Evolutionary conservation across 2,113 vertebrate species (phyloP).

Genomic region (Lasiurus cinereus): DNA sequence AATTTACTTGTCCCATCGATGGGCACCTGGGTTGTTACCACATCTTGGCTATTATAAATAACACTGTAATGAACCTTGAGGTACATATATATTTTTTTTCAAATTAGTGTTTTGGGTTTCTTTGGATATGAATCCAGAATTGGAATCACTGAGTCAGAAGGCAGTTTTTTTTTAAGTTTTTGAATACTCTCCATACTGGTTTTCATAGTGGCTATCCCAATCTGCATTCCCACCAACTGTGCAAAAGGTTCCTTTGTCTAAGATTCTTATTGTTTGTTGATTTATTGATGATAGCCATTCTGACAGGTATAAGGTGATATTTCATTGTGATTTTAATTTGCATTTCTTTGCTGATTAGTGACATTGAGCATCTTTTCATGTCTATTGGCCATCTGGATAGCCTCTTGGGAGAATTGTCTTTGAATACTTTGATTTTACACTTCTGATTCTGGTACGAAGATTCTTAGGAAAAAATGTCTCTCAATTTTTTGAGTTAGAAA

Average conservation of each 20-base stretch:
- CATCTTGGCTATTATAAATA: background rate
- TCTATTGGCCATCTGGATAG: background rate
- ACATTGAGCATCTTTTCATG: background rate
- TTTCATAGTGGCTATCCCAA: background rate
- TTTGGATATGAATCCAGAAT: background rate
- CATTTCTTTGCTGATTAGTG: background rate
- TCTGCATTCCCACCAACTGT: background rate
- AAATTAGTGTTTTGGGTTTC: background rate
- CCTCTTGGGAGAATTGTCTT: background rate
- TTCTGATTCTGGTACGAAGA: background rate
- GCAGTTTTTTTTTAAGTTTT: background rate
- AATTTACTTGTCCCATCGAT: background rate
- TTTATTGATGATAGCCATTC: background rate
- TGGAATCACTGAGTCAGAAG: background rate
- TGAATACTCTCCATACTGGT: background rate
- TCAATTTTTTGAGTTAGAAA: background rate
- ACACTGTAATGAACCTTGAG: background rate
- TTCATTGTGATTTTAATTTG: background rate
- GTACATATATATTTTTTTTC: background rate
- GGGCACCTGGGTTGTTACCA: background rate
- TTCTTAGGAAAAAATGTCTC: background rate
- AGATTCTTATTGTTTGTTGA: background rate
- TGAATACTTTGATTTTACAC: background rate
- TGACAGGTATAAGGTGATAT: background rate
- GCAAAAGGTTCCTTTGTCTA: background rate